Evolutionary conservation across 1,140 invertebrate species (phyloP), one percentile per base, ranked within the genome.

Genomic region (Drosophila albomicans): DNA sequence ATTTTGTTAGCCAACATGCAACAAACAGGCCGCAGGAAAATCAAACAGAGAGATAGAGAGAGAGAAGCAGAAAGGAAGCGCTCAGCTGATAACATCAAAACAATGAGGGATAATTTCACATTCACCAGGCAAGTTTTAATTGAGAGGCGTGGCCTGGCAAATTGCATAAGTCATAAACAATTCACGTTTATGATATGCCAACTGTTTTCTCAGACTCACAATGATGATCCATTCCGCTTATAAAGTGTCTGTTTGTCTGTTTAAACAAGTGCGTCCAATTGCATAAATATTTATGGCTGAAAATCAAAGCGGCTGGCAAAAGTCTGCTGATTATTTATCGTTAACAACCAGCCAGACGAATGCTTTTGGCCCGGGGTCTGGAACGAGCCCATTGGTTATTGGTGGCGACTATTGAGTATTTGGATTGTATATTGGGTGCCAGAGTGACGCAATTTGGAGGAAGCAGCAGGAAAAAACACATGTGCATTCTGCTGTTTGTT

Each of bases 31-130:
- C 32, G 43, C 30, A 32, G 43, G 20, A 28, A 20, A 38, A 57
- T 3, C 58, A 74, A 25, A 41, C 61, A 52, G 3, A 16, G 1
- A 6, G 15, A 38, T 7, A 52, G 41, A 7, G 68, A 30, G 1
- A 38, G 11, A 57, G 45, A 45, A 65, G 63, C 48, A 59, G 41
- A 1, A 16, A 13, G 30, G 30, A 30, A 62, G 30, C 49, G 69
- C 79, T 52, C 80, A 71, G 76, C 75, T 81, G 88, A 91, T 91
- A 91, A 91, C 82, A 91, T 91, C 88, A 91, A 91, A 91, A 91
- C 88, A 91, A 91, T 75, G 61, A 48, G 16, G 51, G 43, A 57
- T 65, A 65, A 72, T 64, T 72, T 46, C 30, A 41, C 46, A 59
- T 68, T 58, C 65, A 51, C 45, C 56, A 51, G 65, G 8, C 59